Evolutionary conservation across 2,797 vertebrate species (phyloP).

Genomic region (Squalus acanthias): DNA sequence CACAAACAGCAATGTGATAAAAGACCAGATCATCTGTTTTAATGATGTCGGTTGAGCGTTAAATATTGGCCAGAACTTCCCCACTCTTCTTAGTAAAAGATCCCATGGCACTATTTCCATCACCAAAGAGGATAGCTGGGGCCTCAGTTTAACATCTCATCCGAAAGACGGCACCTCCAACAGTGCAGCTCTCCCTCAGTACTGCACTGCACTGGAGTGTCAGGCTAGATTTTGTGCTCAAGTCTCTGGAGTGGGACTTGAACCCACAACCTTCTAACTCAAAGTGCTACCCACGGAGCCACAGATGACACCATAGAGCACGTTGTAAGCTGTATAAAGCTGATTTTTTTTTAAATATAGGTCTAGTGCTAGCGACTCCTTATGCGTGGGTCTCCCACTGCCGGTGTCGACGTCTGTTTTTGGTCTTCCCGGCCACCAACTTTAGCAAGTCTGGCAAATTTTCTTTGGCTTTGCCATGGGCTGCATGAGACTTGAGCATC

Average conservation of each 20-base stretch:
- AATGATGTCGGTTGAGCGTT: background rate
- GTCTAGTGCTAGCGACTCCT: background rate
- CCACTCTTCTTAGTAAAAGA: too few relatives aligned
- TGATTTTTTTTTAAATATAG: background rate
- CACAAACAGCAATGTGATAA: background rate
- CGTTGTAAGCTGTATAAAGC: background rate
- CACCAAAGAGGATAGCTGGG: background rate
- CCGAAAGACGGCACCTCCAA: background rate
- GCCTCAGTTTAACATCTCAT: background rate
- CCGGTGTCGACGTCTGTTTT: background rate
- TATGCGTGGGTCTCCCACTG: background rate
- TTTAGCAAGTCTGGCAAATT: background rate
- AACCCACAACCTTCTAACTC: background rate
- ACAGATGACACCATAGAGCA: background rate
- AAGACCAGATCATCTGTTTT: background rate
- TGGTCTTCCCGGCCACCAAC: background rate
- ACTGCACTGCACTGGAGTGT: too few relatives aligned
- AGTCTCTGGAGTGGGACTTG: background rate
- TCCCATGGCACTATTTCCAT: too few relatives aligned
- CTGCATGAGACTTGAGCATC: background rate
- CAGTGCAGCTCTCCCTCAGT: background rate
- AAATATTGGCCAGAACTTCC: background rate
- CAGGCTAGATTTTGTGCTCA: background rate
- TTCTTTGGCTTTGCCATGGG: background rate
- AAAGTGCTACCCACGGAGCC: background rate